Evolutionary conservation across 2,113 vertebrate genomes (phyloP), one percentile per base, ranked within the genome.

Genomic region (Chionis minor): DNA sequence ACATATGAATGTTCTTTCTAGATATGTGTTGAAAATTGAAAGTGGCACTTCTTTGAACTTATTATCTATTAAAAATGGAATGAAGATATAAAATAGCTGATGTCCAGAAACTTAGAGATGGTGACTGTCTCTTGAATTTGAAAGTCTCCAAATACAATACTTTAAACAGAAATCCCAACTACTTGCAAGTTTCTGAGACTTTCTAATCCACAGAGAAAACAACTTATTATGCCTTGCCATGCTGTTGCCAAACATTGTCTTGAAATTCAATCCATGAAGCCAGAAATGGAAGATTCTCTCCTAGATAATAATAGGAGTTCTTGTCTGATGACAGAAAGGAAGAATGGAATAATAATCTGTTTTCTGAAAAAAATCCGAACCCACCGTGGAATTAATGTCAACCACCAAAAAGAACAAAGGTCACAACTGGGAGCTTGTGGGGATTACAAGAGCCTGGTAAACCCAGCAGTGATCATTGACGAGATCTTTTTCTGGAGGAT

Each of bases 11-110:
- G 8, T 35, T 86, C 58, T 94, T 82, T 73, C 62, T 65, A 71
- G 47, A 35, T 47, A 33, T 82, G 16, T 85, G 42, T 59, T 90
- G 62, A 71, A 79, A 85, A 79, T 32, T 79, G 49, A 10, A 94
- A 72, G 58, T 87, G 63, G 35, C 77, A 72, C 65, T 92, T 92
- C 59, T 91, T 81, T 93, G 75, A 92, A 95, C 28, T 12, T 12
- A 12, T 90, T 96, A 21, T 51, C 27, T 90, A 82, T 94, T 93
- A 88, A 93, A 93, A 96, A 92, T 69, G 4, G 49, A 93, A 89
- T 85, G 92, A 91, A 80, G 56, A 82, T 40, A 24, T 70, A 75
- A 91, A 90, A 69, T 79, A 85, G 24, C 59, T 87, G 72, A 69
- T 72, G 62, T 33, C 54, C 54, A 87, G 86, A 89, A 94, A 86